Percentiles rank a stretch among this genome's conserved stretches.
phyloP scores from a whole-genome alignment of 2,888 invertebrate genomes.

The Macaria notata region DNA sequence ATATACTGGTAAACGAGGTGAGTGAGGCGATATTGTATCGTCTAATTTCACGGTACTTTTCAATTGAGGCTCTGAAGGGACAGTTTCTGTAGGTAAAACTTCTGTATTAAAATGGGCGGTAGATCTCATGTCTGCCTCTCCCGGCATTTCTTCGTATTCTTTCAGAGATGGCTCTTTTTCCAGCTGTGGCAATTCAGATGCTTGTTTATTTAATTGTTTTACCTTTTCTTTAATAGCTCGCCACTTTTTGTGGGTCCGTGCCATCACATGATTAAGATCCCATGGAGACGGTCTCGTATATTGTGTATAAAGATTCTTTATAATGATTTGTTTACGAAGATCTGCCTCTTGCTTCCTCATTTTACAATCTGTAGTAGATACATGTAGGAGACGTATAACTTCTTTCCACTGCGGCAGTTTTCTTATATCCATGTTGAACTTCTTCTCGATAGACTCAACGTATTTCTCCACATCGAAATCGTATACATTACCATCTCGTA shows the following conservation, averaged over 20 bases:
- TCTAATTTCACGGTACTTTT: no score
- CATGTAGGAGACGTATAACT: conserved; percentile 51
- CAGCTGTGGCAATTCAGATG: conserved; percentile 7
- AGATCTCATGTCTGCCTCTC: conserved; percentile 33
- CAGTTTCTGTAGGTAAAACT: conserved; percentile 31
- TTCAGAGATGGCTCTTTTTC: conserved; percentile 8
- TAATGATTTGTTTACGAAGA: conserved; percentile 53
- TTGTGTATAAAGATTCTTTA: conserved; percentile 57
- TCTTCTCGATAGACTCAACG: conserved; percentile 54
- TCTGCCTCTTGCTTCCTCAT: conserved; percentile 50
- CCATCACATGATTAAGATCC: conserved; percentile 52
- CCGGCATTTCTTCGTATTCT: conserved; percentile 27
- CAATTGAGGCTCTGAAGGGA: conserved; percentile 5
- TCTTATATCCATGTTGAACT: conserved; percentile 56
- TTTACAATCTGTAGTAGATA: conserved; percentile 46
- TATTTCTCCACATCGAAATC: conserved; percentile 49
- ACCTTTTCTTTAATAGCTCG: conserved; percentile 33
- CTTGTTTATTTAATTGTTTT: conserved; percentile 26
- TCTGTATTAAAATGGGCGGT: conserved; percentile 60
- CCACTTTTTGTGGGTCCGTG: conserved; percentile 61
- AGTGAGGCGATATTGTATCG: background rate
- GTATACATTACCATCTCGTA: conserved; percentile 47
- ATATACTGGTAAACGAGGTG: conserved; percentile 42
- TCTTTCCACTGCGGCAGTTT: conserved; percentile 59
- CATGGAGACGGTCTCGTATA: conserved; percentile 59